Evolutionary conservation across 2,797 vertebrate genomes (phyloP).

Genomic region (Tragopan temminckii): DNA sequence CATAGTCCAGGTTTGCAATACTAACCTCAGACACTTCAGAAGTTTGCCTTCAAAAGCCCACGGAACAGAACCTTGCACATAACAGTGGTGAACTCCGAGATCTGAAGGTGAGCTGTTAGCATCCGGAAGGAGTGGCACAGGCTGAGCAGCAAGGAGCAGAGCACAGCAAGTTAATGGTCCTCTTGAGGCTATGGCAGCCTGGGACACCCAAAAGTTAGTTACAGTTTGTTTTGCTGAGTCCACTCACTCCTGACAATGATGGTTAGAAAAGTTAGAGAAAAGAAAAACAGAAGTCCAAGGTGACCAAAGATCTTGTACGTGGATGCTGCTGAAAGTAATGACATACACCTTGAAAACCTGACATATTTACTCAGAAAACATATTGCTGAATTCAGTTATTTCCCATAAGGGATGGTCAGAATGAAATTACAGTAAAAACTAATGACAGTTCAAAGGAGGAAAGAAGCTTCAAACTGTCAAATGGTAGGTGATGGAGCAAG

Average conservation of each 20-base stretch:
- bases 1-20: neutral
- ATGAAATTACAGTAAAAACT: neutral
- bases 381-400: neutral
- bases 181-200: neutral
- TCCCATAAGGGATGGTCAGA: neutral
- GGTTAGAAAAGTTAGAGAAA: neutral
- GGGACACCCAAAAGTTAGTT: neutral
- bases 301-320: neutral
- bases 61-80: accelerated
- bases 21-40: neutral
- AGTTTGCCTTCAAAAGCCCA: neutral
- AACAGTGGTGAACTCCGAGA: accelerated
- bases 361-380: neutral
- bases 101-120: accelerated
- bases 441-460: neutral
- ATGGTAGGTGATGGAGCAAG: neutral
- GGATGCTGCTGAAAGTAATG: neutral
- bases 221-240: neutral
- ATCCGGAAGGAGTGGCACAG: accelerated
- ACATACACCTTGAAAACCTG: neutral
- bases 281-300: neutral
- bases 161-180: neutral
- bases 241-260: accelerated
- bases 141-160: neutral
- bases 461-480: neutral